Base-by-base conservation (phyloP, 2,797 vertebrate genomes). In the Halcyon badia region DNA sequence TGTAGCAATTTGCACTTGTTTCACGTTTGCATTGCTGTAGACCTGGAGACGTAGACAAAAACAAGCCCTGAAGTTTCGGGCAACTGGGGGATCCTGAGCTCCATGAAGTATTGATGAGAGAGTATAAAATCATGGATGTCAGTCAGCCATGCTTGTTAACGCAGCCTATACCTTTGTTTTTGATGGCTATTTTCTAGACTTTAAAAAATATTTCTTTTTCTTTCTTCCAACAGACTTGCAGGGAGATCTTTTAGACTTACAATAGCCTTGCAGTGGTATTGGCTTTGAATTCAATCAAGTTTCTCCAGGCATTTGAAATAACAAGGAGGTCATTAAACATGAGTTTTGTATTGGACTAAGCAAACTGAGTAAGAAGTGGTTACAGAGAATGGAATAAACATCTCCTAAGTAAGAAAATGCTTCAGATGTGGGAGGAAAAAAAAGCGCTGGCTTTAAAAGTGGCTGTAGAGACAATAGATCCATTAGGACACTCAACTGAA, bases 221-320 rank as follows among this genome's bases (percentile, higher is more conserved):
- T 87, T 92, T 71, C 30, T 70, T 94, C 52, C 60, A 89, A 52
- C 18, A 68, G 56, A 60, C 12, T 64, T 60, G 44, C 51, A 82
- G 89, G 60, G 56, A 93, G 87, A 70, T 86, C 83, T 82, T 86
- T 95, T 24, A 87, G 81, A 65, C 39, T 60, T 82, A 56, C 60
- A 92, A 80, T 64, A 75, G 51, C 60, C 31, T 95, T 82, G 46
- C 54, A 77, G 31, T 51, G 24, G 41, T 60, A 70, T 31, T 84
- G 70, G 60, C 57, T 94, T 91, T 93, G 81, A 94, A 87, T 44
- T 90, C 51, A 95, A 87, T 73, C 11, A 33, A 54, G 39, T 71
- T 95, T 90, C 73, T 87, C 22, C 33, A 33, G 71, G 72, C 82
- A 62, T 85, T 92, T 94, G 87, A 94, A 92, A 83, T 77, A 85